These are phyloP conservation scores for Deroplatys truncata DNA, from an alignment of 2,888 invertebrate species.

Conservation along the genomic window DNA sequence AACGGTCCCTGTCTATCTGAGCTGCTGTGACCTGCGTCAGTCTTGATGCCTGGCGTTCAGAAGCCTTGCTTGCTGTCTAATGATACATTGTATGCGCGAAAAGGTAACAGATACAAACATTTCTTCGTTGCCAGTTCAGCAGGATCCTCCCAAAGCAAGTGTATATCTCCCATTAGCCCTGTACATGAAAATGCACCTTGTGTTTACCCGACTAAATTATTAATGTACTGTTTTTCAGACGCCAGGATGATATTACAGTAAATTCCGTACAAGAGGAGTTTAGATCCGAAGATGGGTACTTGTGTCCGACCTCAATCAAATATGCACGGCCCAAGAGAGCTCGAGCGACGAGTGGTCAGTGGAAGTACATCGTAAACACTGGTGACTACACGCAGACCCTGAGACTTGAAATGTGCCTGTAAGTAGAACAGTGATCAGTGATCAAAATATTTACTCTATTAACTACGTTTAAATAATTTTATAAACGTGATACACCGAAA, in stretches of 20 bases:
- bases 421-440: conserved; percentile 40
- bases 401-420: conserved; percentile 76
- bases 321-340: conserved; percentile 78
- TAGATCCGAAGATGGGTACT: conserved; percentile 60
- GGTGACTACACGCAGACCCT: conserved; percentile 80
- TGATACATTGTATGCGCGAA: too few relatives aligned
- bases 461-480: too few relatives aligned
- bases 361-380: conserved; percentile 84
- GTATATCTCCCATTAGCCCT: too few relatives aligned
- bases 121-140: too few relatives aligned
- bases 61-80: too few relatives aligned
- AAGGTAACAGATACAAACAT: too few relatives aligned
- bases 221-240: conserved; percentile 44
- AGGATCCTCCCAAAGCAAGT: too few relatives aligned
- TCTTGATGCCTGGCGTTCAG: too few relatives aligned
- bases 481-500: too few relatives aligned
- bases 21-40: too few relatives aligned
- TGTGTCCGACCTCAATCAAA: conserved; percentile 74
- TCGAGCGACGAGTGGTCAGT: conserved; percentile 71
- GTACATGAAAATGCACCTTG: background rate
- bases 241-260: conserved; percentile 53
- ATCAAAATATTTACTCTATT: too few relatives aligned
- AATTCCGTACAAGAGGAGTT: conserved; percentile 38
- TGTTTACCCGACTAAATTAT: background rate
- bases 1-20: too few relatives aligned